Conservation (phyloP, 2,888 invertebrate species). For the Pocota personata region DNA sequence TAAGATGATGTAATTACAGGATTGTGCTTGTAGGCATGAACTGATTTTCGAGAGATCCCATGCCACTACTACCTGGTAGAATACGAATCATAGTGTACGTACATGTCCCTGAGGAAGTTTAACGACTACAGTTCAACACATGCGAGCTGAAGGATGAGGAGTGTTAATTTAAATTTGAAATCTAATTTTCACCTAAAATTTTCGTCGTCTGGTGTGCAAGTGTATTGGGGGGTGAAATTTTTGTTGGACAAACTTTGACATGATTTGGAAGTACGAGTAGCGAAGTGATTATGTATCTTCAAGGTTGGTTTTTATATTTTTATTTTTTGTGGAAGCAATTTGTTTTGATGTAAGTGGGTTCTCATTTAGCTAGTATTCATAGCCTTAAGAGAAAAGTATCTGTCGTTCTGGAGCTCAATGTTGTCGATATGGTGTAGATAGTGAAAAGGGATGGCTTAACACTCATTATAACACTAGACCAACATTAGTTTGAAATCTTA, state of each 20-base stretch:
- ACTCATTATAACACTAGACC: too few species aligned
- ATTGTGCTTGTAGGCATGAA: conserved; percentile 69
- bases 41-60: conserved; percentile 38
- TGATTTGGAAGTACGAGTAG: conserved; percentile 38
- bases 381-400: neutral
- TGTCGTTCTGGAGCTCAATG: neutral
- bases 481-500: too few species aligned
- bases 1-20: conserved; percentile 68
- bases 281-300: conserved; percentile 31
- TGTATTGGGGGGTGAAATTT: neutral
- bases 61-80: conserved; percentile 33
- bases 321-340: neutral
- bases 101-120: conserved; percentile 51
- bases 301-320: neutral
- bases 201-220: conserved; percentile 21
- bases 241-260: conserved; percentile 49
- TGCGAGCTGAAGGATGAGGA: conserved; percentile 27
- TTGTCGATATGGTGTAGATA: neutral
- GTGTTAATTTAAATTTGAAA: conserved; percentile 70
- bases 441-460: neutral
- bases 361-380: neutral
- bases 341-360: neutral
- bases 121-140: conserved; percentile 52
- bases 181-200: conserved; percentile 68
- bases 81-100: conserved; percentile 46